Conservation (phyloP, 1,140 invertebrate species). For the Bactericera cockerelli region DNA sequence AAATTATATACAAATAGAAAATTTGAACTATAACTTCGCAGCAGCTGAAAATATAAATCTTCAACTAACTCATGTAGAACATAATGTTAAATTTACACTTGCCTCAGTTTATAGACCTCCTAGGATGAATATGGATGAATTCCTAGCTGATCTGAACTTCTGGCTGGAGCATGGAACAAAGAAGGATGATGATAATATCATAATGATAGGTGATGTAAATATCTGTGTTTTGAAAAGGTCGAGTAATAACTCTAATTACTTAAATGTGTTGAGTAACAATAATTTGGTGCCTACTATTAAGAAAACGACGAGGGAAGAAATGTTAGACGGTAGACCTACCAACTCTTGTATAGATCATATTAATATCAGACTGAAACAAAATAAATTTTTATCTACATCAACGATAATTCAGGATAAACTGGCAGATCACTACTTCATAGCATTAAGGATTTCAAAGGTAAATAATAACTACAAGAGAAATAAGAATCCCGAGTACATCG, state of each 20-base stretch:
- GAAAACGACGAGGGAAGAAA: neutral
- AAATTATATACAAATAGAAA: neutral
- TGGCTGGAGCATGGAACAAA: neutral
- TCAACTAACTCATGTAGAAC: neutral
- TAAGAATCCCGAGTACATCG: too few relatives aligned
- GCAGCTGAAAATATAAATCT: neutral
- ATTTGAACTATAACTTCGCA: neutral
- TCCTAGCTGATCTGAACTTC: neutral
- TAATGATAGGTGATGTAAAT: neutral
- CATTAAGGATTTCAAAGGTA: too few relatives aligned
- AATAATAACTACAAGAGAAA: too few relatives aligned
- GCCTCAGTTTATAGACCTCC: neutral
- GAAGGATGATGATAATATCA: neutral
- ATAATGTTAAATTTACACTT: neutral
- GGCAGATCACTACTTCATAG: too few relatives aligned
- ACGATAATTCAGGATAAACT: too few relatives aligned
- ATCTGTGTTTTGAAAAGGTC: neutral
- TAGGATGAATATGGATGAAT: neutral
- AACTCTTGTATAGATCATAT: neutral
- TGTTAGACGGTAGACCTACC: neutral
- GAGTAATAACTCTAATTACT: neutral
- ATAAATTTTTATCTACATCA: neutral
- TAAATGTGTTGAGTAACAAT: neutral
- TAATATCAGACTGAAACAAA: neutral
- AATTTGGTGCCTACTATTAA: neutral